Evolutionary conservation across 2,113 vertebrate genomes (phyloP).

Genomic region (Raja brachyura): DNA sequence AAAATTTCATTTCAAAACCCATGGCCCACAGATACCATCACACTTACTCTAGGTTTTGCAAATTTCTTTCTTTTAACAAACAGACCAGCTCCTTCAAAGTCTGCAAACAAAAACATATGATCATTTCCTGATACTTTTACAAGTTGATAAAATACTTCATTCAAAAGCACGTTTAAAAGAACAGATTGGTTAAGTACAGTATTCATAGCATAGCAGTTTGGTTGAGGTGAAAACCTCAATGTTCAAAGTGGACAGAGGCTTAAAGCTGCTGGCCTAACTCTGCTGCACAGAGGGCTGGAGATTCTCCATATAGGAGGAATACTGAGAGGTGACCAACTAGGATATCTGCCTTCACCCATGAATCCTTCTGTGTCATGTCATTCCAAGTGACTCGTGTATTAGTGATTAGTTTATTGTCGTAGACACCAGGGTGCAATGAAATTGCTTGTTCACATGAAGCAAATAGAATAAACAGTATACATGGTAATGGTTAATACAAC

Average conservation of each 20-base stretch:
- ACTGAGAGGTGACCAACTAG: neutral
- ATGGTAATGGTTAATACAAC: too few species aligned
- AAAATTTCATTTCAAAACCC: neutral
- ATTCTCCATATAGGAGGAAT: neutral
- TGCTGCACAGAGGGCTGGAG: neutral
- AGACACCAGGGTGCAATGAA: too few species aligned
- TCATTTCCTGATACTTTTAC: neutral
- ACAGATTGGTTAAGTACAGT: neutral
- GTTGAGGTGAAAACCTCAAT: neutral
- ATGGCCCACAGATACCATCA: neutral
- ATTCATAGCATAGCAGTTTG: neutral
- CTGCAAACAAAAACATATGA: conserved; percentile 20
- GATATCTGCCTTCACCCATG: neutral
- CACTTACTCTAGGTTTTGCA: neutral
- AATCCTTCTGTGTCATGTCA: neutral
- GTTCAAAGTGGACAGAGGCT: neutral
- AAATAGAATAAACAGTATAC: too few species aligned
- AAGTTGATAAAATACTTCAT: neutral
- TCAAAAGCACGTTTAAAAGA: neutral
- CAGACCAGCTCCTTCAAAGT: conserved; percentile 14
- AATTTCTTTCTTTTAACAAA: neutral
- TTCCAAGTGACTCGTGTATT: neutral
- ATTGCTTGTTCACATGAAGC: too few species aligned
- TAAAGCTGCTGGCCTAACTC: neutral
- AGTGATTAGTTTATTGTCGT: neutral